Evolutionary conservation across 2,113 vertebrate genomes (phyloP).

Genomic region (Crotophaga sulcirostris): DNA sequence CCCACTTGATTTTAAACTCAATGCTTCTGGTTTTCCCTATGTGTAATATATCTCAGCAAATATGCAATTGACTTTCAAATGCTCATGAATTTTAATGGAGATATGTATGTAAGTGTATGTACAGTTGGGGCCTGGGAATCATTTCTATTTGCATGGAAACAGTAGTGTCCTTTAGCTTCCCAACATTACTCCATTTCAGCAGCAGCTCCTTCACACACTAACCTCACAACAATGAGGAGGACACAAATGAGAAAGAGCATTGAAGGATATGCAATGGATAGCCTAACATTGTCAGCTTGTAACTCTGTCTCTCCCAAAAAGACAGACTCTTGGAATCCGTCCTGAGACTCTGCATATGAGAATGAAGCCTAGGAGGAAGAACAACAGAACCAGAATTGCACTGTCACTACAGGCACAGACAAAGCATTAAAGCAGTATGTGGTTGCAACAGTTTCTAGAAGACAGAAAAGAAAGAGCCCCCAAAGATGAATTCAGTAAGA

Average conservation of each 20-base stretch:
- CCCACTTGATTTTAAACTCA: not conserved
- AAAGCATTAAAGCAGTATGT: accelerated
- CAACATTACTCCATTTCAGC: not conserved
- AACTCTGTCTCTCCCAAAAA: not conserved
- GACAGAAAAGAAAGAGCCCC: not conserved
- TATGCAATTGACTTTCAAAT: accelerated
- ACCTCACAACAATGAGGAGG: not conserved
- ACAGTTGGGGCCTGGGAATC: not conserved
- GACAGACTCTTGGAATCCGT: not conserved
- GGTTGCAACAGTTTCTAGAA: not conserved
- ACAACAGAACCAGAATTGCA: accelerated
- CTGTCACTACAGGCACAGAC: not conserved
- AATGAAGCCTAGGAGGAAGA: not conserved
- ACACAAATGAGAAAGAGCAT: not conserved
- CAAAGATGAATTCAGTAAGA: not conserved
- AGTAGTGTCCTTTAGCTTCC: not conserved
- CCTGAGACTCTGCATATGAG: accelerated
- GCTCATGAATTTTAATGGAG: accelerated
- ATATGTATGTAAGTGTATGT: accelerated
- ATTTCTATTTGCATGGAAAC: not conserved
- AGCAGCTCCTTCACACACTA: not conserved
- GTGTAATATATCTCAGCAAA: not conserved
- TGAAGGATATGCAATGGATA: accelerated
- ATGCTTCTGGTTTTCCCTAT: accelerated
- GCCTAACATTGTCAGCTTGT: accelerated